phyloP scores from a whole-genome alignment of 92 coral and sea anemone genomes.

The Parazoanthus swiftii region DNA sequence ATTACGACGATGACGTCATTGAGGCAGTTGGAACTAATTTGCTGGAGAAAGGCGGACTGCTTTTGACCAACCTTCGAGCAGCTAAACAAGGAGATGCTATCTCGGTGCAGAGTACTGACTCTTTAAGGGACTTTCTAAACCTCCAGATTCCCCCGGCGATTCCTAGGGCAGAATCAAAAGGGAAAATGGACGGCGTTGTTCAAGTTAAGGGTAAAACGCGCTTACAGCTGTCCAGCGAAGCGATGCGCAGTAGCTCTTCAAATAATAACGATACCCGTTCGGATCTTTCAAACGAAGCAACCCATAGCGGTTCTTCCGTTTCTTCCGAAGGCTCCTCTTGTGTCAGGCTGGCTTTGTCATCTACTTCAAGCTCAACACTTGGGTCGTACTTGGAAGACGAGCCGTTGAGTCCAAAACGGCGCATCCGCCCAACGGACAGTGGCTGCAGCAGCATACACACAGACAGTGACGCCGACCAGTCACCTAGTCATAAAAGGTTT shows the following conservation, averaged over 20 bases:
- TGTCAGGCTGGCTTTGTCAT: slow-evolving; percentile 22
- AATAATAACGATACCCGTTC: neutral
- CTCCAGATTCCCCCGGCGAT: slow-evolving; percentile 69
- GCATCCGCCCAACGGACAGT: slow-evolving; percentile 76
- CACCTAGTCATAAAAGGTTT: slow-evolving; percentile 47
- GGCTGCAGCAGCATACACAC: slow-evolving; percentile 85
- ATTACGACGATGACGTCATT: slow-evolving; percentile 77
- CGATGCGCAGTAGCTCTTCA: neutral
- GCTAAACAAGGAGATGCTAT: slow-evolving; percentile 63
- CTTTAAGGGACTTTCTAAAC: slow-evolving; percentile 68
- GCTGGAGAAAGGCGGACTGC: slow-evolving; percentile 81
- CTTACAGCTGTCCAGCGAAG: neutral
- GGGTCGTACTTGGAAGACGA: slow-evolving; percentile 83
- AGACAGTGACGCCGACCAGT: slow-evolving; percentile 62
- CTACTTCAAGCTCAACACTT: slow-evolving; percentile 73
- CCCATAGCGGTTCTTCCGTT: slow-evolving; percentile 21
- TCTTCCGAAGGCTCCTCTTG: slow-evolving; percentile 5
- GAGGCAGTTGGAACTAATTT: slow-evolving; percentile 73
- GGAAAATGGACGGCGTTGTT: neutral
- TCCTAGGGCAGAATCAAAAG: slow-evolving; percentile 38
- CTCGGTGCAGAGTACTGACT: slow-evolving; percentile 71
- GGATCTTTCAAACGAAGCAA: slow-evolving; percentile 11
- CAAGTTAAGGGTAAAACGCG: slow-evolving; percentile 17
- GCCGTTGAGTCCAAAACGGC: slow-evolving; percentile 70
- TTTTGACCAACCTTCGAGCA: slow-evolving; percentile 72